Conservation (phyloP, 2,797 vertebrate genomes). For the Discoglossus pictus region DNA sequence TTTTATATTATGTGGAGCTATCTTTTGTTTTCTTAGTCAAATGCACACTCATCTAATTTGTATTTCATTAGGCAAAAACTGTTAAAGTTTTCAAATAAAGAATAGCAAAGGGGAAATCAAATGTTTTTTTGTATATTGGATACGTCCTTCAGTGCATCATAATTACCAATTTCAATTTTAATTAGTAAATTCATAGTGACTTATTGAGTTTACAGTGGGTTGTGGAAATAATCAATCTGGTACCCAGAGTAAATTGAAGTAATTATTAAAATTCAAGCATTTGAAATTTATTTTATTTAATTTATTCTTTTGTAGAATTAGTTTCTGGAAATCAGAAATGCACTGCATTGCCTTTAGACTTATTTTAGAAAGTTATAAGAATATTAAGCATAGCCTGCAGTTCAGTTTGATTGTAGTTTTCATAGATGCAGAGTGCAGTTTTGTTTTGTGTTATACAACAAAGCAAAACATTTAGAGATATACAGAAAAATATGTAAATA, state of each 20-base stretch:
- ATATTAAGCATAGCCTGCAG: neutral
- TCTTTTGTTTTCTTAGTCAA: neutral
- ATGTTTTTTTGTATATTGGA: constrained; percentile 37
- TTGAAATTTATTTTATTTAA: constrained; percentile 11
- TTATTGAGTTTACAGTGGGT: constrained; percentile 39
- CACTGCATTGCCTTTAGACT: neutral
- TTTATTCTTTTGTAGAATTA: constrained; percentile 22
- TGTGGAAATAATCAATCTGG: constrained; percentile 39
- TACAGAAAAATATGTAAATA: too few species aligned
- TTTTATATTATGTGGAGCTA: too few species aligned
- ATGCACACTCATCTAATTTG: constrained; percentile 17
- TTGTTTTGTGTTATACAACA: too few species aligned
- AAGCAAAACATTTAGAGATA: too few species aligned
- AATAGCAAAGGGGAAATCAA: constrained; percentile 29
- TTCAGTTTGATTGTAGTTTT: too few species aligned
- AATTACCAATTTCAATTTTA: constrained; percentile 47
- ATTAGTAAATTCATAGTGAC: constrained; percentile 44
- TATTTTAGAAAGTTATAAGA: neutral
- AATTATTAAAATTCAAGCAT: constrained; percentile 37
- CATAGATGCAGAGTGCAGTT: too few species aligned
- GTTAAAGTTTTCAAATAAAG: constrained; percentile 14
- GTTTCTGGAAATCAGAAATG: neutral
- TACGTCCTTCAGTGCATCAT: constrained; percentile 32
- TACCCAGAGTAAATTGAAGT: constrained; percentile 37
- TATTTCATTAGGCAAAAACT: constrained; percentile 27